Percentiles rank a stretch among this genome's conserved stretches.
Conservation (phyloP, 2,888 invertebrate species). For the Podabrus alpinus region DNA sequence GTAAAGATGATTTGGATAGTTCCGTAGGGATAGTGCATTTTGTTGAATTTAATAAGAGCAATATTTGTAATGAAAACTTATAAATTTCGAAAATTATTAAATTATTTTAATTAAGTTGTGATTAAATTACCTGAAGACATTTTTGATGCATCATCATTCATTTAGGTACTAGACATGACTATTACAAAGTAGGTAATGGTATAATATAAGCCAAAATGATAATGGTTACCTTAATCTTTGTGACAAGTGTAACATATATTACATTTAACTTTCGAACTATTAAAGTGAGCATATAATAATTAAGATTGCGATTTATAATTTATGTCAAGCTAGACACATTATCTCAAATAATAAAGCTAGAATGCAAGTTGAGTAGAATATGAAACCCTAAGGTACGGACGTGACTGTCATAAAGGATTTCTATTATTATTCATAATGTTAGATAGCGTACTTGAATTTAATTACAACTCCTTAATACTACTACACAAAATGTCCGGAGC, state of each 20-base stretch:
- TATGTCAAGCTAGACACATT: slow-evolving; percentile 37
- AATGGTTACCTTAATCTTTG: not conserved
- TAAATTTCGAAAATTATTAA: not conserved
- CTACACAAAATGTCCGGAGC: slow-evolving; percentile 24
- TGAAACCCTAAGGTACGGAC: slow-evolving; percentile 38
- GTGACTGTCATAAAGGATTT: slow-evolving; percentile 38
- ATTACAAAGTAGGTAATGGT: not conserved
- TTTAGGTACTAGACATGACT: not conserved
- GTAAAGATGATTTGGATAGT: not conserved
- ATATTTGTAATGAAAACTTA: not conserved
- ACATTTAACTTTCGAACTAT: not conserved
- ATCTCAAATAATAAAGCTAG: slow-evolving; percentile 37
- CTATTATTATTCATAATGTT: slow-evolving; percentile 48
- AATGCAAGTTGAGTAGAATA: slow-evolving; percentile 37
- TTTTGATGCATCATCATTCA: not conserved
- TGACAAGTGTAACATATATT: not conserved
- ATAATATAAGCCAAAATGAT: not conserved
- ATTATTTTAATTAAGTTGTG: not conserved
- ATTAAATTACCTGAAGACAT: not conserved
- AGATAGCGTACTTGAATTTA: slow-evolving; percentile 45
- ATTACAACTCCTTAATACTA: slow-evolving; percentile 39
- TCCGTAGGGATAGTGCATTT: not conserved
- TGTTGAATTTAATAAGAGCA: not conserved
- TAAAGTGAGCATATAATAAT: not conserved
- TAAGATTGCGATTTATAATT: slow-evolving; percentile 33